phyloP scores from a whole-genome alignment of 2,888 invertebrate genomes.

The Anticlea derivata region DNA sequence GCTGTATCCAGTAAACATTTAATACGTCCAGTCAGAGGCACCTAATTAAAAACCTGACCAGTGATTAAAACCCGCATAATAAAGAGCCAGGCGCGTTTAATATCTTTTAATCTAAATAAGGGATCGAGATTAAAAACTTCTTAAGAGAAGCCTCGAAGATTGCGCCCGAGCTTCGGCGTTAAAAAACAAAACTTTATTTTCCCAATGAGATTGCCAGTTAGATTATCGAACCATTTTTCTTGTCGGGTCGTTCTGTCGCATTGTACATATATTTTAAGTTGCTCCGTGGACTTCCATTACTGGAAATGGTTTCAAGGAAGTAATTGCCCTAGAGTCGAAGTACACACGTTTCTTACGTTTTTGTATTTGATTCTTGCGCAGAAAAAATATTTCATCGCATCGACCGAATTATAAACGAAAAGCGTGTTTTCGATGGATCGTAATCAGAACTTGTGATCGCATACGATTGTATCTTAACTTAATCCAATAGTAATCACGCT shows the following conservation, averaged over 20 bases:
- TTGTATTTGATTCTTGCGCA: constrained; percentile 16
- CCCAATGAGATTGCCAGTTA: constrained; percentile 25
- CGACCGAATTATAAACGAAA: constrained; percentile 20
- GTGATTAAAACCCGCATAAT: constrained; percentile 33
- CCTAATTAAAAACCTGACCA: constrained; percentile 32
- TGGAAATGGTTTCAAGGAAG: constrained; percentile 21
- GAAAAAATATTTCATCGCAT: too few species aligned
- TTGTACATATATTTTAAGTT: constrained; percentile 23
- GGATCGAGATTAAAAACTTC: constrained; percentile 52
- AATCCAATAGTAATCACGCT: constrained; percentile 1
- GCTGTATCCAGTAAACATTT: constrained; percentile 39
- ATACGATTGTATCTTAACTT: too few species aligned
- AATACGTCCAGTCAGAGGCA: constrained; percentile 21
- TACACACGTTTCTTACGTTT: constrained; percentile 6
- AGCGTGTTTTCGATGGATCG: constrained; percentile 10
- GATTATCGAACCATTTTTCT: constrained; percentile 24
- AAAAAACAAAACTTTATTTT: constrained; percentile 44
- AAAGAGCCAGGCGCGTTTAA: constrained; percentile 28
- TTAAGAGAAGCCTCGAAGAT: constrained; percentile 43
- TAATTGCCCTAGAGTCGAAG: background rate
- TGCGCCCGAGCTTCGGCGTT: constrained; percentile 37
- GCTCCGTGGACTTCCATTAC: constrained; percentile 24
- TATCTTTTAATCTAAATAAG: constrained; percentile 38
- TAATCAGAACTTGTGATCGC: too few species aligned
- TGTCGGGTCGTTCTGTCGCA: constrained; percentile 10